Conservation (phyloP, 1,140 invertebrate genomes). For the Stegodyphus mimosarum region DNA sequence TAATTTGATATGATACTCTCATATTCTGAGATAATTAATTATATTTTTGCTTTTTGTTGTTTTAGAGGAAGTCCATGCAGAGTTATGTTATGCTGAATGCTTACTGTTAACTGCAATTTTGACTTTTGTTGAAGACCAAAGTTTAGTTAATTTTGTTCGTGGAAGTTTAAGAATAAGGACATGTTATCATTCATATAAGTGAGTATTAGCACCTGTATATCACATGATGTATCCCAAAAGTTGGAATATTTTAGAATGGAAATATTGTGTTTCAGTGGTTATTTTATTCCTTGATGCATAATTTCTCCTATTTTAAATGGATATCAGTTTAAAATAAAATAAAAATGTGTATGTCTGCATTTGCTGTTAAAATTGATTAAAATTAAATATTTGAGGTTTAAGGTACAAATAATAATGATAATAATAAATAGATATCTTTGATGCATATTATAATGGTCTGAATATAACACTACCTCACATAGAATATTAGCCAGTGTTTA, state of each 20-base stretch:
- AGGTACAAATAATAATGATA: too few relatives aligned
- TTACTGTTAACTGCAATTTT: conserved; percentile 87
- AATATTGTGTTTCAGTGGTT: background rate
- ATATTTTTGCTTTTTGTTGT: conserved; percentile 61
- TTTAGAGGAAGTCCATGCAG: conserved; percentile 90
- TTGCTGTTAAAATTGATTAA: too few relatives aligned
- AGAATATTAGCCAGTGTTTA: too few relatives aligned
- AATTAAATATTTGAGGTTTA: too few relatives aligned
- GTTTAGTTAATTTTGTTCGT: conserved; percentile 90
- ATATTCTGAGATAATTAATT: background rate
- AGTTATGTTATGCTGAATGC: conserved; percentile 93
- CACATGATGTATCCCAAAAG: too few relatives aligned
- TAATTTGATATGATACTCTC: background rate
- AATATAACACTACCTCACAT: too few relatives aligned
- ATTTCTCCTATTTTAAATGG: too few relatives aligned
- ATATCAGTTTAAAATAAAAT: too few relatives aligned
- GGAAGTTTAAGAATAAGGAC: conserved; percentile 92
- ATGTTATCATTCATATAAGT: conserved; percentile 94
- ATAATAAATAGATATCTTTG: too few relatives aligned
- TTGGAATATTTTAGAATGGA: too few relatives aligned
- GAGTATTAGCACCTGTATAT: conserved; percentile 66
- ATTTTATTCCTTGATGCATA: background rate
- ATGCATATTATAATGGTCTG: too few relatives aligned
- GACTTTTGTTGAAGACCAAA: conserved; percentile 95
- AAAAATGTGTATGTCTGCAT: too few relatives aligned